phyloP scores from a whole-genome alignment of 2,797 vertebrate genomes.

The Lindbergichthys nudifrons region DNA sequence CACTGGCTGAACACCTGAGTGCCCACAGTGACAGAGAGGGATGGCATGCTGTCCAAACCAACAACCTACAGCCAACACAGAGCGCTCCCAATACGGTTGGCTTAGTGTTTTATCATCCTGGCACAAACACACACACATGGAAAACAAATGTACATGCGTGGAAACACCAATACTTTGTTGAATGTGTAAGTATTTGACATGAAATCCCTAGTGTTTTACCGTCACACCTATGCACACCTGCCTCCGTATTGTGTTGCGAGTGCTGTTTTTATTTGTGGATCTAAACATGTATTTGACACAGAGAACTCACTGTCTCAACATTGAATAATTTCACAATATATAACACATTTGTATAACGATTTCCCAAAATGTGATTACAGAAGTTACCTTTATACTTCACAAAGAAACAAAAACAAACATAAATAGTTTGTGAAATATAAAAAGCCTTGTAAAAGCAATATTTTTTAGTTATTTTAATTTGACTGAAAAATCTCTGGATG shows the following conservation, averaged over 20 bases:
- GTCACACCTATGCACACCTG: conserved; percentile 16
- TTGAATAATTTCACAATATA: background rate
- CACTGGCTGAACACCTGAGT: conserved; percentile 69
- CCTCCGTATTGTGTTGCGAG: background rate
- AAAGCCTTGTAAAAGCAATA: background rate
- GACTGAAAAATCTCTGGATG: too few relatives aligned
- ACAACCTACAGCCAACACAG: conserved; percentile 60
- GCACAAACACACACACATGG: conserved; percentile 38
- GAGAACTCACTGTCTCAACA: background rate
- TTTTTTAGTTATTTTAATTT: background rate
- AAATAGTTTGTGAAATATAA: background rate
- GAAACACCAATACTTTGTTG: conserved; percentile 26
- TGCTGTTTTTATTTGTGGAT: conserved; percentile 15
- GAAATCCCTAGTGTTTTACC: conserved; percentile 24
- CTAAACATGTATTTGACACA: background rate
- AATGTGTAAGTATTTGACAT: conserved; percentile 28
- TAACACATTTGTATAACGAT: background rate
- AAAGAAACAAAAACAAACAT: background rate
- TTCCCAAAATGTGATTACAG: background rate
- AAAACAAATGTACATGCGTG: conserved; percentile 35
- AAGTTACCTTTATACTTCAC: background rate
- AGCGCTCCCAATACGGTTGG: conserved; percentile 44
- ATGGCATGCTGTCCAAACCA: conserved; percentile 69
- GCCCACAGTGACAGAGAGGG: conserved; percentile 65
- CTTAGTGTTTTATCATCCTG: conserved; percentile 59